Conservation (phyloP, 1,140 invertebrate species). For the Luehdorfia chinensis region DNA sequence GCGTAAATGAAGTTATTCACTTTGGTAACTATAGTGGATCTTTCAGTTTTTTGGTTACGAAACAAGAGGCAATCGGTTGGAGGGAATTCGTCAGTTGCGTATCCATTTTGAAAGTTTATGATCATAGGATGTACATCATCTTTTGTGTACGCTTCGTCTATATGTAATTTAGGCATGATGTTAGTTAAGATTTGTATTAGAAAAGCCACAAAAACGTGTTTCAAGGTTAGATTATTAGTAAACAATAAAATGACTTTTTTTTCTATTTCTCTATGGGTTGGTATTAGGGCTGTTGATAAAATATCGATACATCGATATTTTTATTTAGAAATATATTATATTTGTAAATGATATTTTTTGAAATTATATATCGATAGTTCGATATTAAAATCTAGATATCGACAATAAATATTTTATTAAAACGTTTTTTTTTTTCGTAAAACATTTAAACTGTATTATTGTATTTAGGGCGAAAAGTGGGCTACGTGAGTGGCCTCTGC, state of each 20-base stretch:
- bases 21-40: conserved; percentile 34
- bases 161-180: conserved; percentile 33
- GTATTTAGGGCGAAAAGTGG: too few relatives aligned
- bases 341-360: too few relatives aligned
- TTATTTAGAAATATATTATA: too few relatives aligned
- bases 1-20: conserved; percentile 42
- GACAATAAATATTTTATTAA: too few relatives aligned
- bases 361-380: too few relatives aligned
- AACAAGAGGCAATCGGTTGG: conserved; percentile 31
- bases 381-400: too few relatives aligned
- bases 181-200: neutral
- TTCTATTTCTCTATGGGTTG: too few relatives aligned
- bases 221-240: conserved; percentile 12
- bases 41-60: conserved; percentile 27
- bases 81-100: conserved; percentile 36
- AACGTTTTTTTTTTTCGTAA: too few relatives aligned
- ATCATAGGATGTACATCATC: conserved; percentile 35
- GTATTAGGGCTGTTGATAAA: too few relatives aligned
- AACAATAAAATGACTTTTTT: conserved; percentile 1
- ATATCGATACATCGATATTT: too few relatives aligned
- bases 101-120: conserved; percentile 54
- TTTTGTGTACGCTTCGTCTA: conserved; percentile 46
- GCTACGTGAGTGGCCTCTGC: too few relatives aligned
- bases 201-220: conserved; percentile 6
- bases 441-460: too few relatives aligned